These are phyloP conservation scores for Acrobasis repandana DNA, from an alignment of 2,888 invertebrate genomes.

Conservation along the genomic window DNA sequence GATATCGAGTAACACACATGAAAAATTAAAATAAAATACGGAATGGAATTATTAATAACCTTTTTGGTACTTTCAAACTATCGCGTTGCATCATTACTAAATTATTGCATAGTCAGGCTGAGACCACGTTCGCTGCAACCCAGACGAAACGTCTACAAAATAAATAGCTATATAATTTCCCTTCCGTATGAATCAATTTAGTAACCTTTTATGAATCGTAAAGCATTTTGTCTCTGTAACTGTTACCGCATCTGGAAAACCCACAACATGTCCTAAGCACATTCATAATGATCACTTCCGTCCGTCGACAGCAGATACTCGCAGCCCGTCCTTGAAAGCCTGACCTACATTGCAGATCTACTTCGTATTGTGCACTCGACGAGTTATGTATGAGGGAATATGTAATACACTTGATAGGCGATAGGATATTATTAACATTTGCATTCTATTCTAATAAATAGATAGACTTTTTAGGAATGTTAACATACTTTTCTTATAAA, in stretches of 20 bases:
- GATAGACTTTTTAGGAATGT: not conserved
- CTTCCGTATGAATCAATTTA: no score
- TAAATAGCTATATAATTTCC: no score
- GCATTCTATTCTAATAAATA: not conserved
- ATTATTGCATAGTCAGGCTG: no score
- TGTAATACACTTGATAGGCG: not conserved
- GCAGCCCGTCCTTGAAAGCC: slow-evolving; percentile 11
- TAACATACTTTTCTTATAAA: not conserved
- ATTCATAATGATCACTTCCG: not conserved
- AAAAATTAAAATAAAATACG: no score
- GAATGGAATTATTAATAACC: no score
- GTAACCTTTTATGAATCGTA: no score
- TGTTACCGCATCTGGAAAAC: slow-evolving; percentile 2
- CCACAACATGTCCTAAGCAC: not conserved
- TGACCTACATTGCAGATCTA: slow-evolving; percentile 12
- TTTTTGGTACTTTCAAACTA: no score
- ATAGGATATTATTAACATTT: not conserved
- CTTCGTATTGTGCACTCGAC: not conserved
- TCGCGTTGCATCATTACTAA: no score
- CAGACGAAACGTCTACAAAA: no score
- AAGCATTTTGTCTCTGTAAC: no score
- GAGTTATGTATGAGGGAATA: not conserved
- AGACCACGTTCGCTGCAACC: no score
- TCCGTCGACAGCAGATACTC: not conserved
- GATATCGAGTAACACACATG: no score